phyloP scores from a whole-genome alignment of 2,888 invertebrate species.

The Stenodera caucasica region DNA sequence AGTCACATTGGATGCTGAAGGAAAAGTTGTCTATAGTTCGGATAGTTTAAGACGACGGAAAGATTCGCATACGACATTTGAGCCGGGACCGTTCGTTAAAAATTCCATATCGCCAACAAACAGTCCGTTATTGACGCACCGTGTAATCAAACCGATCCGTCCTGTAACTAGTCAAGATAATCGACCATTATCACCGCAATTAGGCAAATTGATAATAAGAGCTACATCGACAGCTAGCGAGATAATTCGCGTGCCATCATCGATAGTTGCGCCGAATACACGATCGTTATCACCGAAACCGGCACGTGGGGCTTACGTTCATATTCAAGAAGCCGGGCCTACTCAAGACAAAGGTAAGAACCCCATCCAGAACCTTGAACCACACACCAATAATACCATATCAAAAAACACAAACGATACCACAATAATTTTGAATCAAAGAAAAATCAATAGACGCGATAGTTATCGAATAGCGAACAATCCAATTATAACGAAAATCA shows the following conservation, averaged over 20 bases:
- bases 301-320: slow-evolving; percentile 67
- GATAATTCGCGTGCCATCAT: slow-evolving; percentile 63
- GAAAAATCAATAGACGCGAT: slow-evolving; percentile 76
- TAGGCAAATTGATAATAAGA: slow-evolving; percentile 62
- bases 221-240: slow-evolving; percentile 58
- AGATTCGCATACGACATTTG: slow-evolving; percentile 82
- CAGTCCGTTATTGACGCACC: slow-evolving; percentile 58
- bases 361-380: slow-evolving; percentile 31
- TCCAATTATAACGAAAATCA: slow-evolving; percentile 68
- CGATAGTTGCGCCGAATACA: slow-evolving; percentile 63
- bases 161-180: slow-evolving; percentile 49
- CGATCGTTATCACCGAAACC: slow-evolving; percentile 56
- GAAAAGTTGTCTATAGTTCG: slow-evolving; percentile 85
- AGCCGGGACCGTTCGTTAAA: slow-evolving; percentile 84
- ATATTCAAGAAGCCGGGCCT: slow-evolving; percentile 68
- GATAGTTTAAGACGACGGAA: slow-evolving; percentile 80
- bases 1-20: slow-evolving; percentile 82
- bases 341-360: slow-evolving; percentile 72
- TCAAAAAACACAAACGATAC: slow-evolving; percentile 53
- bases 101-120: slow-evolving; percentile 56
- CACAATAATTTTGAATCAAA: slow-evolving; percentile 42
- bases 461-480: slow-evolving; percentile 83
- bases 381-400: slow-evolving; percentile 32
- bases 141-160: slow-evolving; percentile 54
- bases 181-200: slow-evolving; percentile 64